phyloP scores from a whole-genome alignment of 2,113 vertebrate genomes.

The Cyprinodon variegatus region DNA sequence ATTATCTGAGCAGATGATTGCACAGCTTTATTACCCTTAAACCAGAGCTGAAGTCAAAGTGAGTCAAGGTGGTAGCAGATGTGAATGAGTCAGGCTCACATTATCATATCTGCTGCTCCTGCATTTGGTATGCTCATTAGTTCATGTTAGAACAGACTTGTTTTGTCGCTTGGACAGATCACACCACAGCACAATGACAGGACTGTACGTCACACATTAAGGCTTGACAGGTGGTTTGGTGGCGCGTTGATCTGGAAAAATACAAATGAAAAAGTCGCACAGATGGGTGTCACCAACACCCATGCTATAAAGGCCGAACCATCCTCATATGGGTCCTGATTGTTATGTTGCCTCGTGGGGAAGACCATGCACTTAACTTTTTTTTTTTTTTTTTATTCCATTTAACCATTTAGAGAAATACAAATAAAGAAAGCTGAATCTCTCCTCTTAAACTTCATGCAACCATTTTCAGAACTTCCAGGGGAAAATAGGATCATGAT shows the following conservation, averaged over 20 bases:
- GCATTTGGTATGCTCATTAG: conserved; percentile 57
- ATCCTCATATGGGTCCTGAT: background rate
- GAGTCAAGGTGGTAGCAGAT: conserved; percentile 36
- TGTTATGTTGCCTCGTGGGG: background rate
- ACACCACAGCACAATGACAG: conserved; percentile 14
- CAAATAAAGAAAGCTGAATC: background rate
- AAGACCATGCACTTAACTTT: background rate
- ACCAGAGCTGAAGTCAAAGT: conserved; percentile 25
- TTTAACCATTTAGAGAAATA: background rate
- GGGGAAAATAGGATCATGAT: conserved; percentile 46
- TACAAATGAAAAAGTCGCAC: background rate
- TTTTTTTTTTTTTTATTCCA: background rate
- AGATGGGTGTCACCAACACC: conserved; percentile 4
- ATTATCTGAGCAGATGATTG: conserved; percentile 10
- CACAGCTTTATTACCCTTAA: conserved; percentile 13
- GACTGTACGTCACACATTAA: conserved; percentile 37
- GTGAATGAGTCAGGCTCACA: conserved; percentile 56
- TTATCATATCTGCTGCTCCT: conserved; percentile 46
- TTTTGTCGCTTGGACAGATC: conserved; percentile 30
- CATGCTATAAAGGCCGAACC: background rate
- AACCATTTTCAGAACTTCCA: conserved; percentile 13
- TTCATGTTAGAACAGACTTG: conserved; percentile 29
- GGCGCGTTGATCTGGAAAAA: conserved; percentile 12
- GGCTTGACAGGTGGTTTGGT: conserved; percentile 13
- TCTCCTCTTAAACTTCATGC: background rate